Conservation (phyloP, 1,140 invertebrate genomes). For the Caenorhabditis remanei region DNA sequence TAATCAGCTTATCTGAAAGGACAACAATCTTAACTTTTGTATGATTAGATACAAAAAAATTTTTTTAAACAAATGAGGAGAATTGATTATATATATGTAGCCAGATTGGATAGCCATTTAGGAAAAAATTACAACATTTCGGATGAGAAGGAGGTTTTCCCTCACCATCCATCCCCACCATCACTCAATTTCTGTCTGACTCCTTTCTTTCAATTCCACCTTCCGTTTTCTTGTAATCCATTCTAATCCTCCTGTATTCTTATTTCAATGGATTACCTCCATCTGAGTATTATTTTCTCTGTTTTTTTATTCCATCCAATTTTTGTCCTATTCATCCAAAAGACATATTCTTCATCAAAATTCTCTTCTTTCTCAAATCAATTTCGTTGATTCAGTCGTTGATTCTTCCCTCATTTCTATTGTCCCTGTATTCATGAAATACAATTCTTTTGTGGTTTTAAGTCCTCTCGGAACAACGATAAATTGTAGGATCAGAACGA, state of each 20-base stretch:
- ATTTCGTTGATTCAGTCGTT: neutral
- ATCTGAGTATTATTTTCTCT: constrained; percentile 20
- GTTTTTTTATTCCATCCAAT: constrained; percentile 38
- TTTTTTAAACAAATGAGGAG: too few relatives aligned
- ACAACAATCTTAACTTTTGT: too few relatives aligned
- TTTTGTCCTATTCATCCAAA: constrained; percentile 4
- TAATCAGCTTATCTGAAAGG: neutral
- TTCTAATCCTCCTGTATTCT: constrained; percentile 47
- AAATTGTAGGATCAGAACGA: neutral
- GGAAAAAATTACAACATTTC: too few relatives aligned
- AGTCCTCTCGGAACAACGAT: neutral
- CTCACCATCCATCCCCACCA: neutral
- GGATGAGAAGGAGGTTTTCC: neutral
- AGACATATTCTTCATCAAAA: neutral
- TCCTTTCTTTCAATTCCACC: neutral
- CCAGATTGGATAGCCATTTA: too few relatives aligned
- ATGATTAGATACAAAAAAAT: too few relatives aligned
- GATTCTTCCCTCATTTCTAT: neutral
- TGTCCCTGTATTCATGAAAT: constrained; percentile 4
- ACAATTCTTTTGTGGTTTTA: constrained; percentile 3
- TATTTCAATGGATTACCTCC: constrained; percentile 44
- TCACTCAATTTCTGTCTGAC: neutral
- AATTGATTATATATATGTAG: too few relatives aligned
- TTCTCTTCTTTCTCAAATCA: neutral
- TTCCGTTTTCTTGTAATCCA: constrained; percentile 30